Evolutionary conservation across 2,797 vertebrate genomes (phyloP).

Genomic region (Holocentrus rufus): DNA sequence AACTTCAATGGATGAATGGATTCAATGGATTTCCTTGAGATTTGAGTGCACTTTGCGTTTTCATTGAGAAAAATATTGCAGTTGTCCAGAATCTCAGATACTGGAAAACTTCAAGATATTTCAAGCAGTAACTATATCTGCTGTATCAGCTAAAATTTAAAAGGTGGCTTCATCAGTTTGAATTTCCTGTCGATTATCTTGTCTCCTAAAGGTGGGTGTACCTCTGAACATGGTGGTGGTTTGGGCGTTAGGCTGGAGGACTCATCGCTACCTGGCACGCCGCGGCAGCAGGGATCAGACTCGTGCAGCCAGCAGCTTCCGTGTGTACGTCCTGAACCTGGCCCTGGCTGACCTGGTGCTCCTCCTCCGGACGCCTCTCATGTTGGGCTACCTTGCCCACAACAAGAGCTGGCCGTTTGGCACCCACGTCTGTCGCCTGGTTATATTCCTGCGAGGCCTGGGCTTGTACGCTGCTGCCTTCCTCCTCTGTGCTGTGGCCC

Average conservation of each 20-base stretch:
- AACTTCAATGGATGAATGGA: neutral
- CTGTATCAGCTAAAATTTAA: neutral
- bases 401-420: conserved; percentile 79
- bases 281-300: conserved; percentile 68
- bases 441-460: conserved; percentile 79
- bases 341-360: conserved; percentile 83
- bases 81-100: too few species aligned
- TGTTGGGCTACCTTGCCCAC: conserved; percentile 76
- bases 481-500: conserved; percentile 81
- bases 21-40: neutral
- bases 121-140: too few species aligned
- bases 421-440: conserved; percentile 58
- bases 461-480: conserved; percentile 82
- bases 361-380: conserved; percentile 77
- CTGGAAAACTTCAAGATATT: too few species aligned
- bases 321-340: conserved; percentile 83
- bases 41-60: neutral
- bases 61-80: too few species aligned
- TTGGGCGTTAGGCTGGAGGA: conserved; percentile 76
- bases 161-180: neutral
- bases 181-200: conserved; percentile 9
- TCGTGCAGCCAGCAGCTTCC: conserved; percentile 79
- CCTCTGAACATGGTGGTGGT: conserved; percentile 81
- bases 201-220: conserved; percentile 71
- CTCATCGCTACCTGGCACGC: conserved; percentile 51